Evolutionary conservation across 2,888 invertebrate species (phyloP), one percentile per base, ranked within the genome.

Genomic region (Lasioglossum zephyrum): DNA sequence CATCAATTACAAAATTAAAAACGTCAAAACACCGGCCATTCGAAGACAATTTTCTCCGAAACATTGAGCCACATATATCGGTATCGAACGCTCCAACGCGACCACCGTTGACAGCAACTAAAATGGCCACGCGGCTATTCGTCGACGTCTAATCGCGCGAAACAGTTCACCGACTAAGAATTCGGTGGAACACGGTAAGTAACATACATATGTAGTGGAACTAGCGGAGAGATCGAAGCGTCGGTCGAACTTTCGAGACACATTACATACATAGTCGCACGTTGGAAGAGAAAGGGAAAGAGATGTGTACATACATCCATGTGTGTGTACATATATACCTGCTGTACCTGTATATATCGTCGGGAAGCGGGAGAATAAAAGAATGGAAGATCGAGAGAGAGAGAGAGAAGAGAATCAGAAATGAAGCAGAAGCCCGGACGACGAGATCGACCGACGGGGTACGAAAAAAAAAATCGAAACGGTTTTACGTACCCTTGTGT

Each of bases 401-500:
- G 63, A 31, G 16, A 16, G 11, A 31, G 1, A 6, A 6, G 6
- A 63, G 16, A 18, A 63, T 6, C 57, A 4, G n/a, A 11, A 11
- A n/a, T 11, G 11, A 2, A 44, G 41, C 41, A 44, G 3, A 44
- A 11, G 16, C 18, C 1, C 18, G 63, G 31, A 6, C 39, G 39
- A 39, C 36, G 66, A 11, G 66, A 79, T 76, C 57, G 79, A 79
- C 73, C 66, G 49, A 22, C 9, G 39, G 13, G 18, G 16, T 13
- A 72, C 70, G 63, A 36, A 47, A 83, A 75, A 79, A 36, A 36
- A 36, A 36, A 36, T 84, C 79, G 36, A 73, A 84, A 74, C 49
- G 84, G 76, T 81, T 49, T 49, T 81, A 88, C 90, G 3, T 89
- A 90, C 90, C 90, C 82, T 84, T 26, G 74, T 13, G 41, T 63